Conservation (phyloP, 2,888 invertebrate genomes). For the Philaethria dido region DNA sequence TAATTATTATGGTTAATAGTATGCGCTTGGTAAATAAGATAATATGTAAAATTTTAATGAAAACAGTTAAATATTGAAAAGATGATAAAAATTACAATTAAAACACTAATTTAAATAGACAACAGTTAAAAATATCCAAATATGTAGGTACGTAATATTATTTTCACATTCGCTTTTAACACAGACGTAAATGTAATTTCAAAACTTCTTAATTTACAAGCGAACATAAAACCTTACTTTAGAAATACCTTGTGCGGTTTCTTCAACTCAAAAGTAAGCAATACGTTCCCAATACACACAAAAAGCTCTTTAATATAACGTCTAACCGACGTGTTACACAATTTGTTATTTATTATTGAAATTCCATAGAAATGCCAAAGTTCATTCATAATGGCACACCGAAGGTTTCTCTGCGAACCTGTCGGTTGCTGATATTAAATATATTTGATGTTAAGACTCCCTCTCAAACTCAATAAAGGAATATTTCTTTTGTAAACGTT, state of each 20-base stretch:
- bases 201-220: too few relatives aligned
- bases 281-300: background rate
- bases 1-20: too few relatives aligned
- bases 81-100: too few relatives aligned
- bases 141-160: too few relatives aligned
- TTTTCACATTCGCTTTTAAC: too few relatives aligned
- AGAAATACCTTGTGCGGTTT: background rate
- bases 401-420: background rate
- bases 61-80: too few relatives aligned
- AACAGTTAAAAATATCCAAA: too few relatives aligned
- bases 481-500: slow-evolving; percentile 2
- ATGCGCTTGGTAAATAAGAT: too few relatives aligned
- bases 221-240: too few relatives aligned
- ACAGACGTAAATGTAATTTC: too few relatives aligned
- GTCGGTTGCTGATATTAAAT: background rate
- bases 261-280: background rate
- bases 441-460: background rate
- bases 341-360: slow-evolving; percentile 17
- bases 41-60: too few relatives aligned
- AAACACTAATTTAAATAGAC: too few relatives aligned
- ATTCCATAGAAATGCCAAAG: slow-evolving; percentile 1
- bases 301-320: background rate
- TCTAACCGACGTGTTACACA: background rate
- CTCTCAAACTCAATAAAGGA: slow-evolving; percentile 4
- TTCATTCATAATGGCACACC: background rate